phyloP scores from a whole-genome alignment of 2,113 vertebrate species.

The Daphoenositta chrysoptera region DNA sequence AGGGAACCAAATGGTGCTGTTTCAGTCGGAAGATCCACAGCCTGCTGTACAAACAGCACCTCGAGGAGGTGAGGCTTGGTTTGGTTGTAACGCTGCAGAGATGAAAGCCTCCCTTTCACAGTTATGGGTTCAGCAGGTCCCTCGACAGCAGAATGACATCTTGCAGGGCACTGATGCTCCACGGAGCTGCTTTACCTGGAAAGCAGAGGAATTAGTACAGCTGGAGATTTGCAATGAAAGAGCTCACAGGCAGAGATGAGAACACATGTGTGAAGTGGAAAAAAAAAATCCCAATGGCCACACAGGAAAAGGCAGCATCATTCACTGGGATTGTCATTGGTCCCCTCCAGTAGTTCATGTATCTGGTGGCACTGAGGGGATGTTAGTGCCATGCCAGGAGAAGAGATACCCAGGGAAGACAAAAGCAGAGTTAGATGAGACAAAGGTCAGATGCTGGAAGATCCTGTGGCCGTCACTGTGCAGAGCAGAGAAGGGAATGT shows the following conservation, averaged over 20 bases:
- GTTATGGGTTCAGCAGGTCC: constrained; percentile 34
- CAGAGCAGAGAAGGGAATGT: background rate
- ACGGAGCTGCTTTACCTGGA: constrained; percentile 61
- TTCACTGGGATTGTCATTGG: background rate
- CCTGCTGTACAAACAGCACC: constrained; percentile 32
- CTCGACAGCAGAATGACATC: constrained; percentile 4
- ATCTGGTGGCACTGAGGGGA: background rate
- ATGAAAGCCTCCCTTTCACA: constrained; percentile 43
- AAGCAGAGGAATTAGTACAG: constrained; percentile 15
- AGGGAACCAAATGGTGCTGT: background rate
- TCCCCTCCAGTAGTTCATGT: background rate
- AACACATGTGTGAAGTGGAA: background rate
- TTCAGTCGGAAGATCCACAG: background rate
- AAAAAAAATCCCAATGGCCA: background rate
- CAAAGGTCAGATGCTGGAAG: background rate
- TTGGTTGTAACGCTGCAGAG: background rate
- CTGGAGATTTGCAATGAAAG: background rate
- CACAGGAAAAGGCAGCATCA: background rate
- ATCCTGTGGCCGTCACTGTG: background rate
- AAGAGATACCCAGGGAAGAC: background rate
- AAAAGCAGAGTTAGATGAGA: background rate
- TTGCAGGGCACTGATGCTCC: background rate
- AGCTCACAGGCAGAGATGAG: background rate
- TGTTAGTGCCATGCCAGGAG: background rate
- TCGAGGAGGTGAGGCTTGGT: background rate